phyloP scores from a whole-genome alignment of 1,140 invertebrate genomes.

The Drosophila tani region DNA sequence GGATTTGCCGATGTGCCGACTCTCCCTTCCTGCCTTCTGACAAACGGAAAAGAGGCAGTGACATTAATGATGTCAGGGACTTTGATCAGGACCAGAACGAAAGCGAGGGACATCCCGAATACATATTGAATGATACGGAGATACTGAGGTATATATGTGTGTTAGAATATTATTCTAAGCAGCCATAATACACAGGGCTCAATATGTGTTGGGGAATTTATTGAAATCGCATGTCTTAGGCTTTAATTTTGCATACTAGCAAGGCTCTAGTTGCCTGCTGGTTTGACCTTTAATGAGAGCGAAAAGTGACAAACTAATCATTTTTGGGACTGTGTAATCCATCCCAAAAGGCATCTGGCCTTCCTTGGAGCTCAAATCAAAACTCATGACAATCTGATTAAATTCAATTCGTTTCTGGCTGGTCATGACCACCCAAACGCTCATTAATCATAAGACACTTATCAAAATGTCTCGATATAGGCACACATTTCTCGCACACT shows the following conservation, averaged over 20 bases:
- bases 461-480: not conserved
- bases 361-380: conserved; percentile 14
- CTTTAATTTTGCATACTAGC: not conserved
- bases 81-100: conserved; percentile 32
- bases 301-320: too few relatives aligned
- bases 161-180: not conserved
- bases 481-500: not conserved
- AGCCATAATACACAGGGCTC: not conserved
- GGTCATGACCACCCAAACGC: conserved; percentile 2
- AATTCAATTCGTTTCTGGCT: conserved; percentile 21
- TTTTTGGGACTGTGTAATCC: not conserved
- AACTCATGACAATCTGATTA: conserved; percentile 26
- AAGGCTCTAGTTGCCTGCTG: too few relatives aligned
- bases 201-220: not conserved
- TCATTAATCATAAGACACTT: conserved; percentile 39
- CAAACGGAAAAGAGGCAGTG: conserved; percentile 9
- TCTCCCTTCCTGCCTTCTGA: not conserved
- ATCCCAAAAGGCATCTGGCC: not conserved
- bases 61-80: conserved; percentile 71
- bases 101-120: not conserved
- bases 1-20: not conserved
- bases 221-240: not conserved
- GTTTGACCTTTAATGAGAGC: too few relatives aligned
- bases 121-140: conserved; percentile 14
- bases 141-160: not conserved